Conservation (phyloP, 2,888 invertebrate species). For the Ecdyonurus torrentis region DNA sequence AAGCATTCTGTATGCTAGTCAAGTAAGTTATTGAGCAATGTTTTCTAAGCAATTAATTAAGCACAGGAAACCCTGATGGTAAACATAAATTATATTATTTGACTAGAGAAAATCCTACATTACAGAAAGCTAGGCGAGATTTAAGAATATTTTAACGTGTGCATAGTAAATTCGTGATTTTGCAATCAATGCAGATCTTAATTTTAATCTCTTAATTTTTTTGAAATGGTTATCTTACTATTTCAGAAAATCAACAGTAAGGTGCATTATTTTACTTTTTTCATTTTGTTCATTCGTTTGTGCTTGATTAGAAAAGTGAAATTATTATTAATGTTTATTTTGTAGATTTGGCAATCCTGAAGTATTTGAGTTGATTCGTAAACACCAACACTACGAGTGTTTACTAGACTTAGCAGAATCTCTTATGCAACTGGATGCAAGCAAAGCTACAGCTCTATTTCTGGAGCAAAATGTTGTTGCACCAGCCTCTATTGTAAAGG, state of each 20-base stretch:
- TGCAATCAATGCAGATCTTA: too few species aligned
- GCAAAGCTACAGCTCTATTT: conserved; percentile 27
- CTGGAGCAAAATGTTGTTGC: conserved; percentile 27
- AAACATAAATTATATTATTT: too few species aligned
- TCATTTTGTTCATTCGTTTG: too few species aligned
- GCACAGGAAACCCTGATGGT: too few species aligned
- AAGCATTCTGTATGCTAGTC: conserved; percentile 78
- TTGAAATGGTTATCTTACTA: background rate
- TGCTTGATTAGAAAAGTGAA: too few species aligned
- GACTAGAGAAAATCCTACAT: too few species aligned
- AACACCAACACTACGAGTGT: conserved; percentile 28
- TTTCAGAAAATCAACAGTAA: background rate
- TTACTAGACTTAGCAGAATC: conserved; percentile 29
- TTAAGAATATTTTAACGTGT: too few species aligned
- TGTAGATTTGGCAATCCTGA: conserved; percentile 17
- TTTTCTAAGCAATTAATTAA: too few species aligned
- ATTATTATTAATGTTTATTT: too few species aligned
- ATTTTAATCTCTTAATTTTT: conserved; percentile 2
- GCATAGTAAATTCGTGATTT: too few species aligned
- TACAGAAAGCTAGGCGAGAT: too few species aligned
- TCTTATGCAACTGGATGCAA: conserved; percentile 29
- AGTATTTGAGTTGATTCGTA: conserved; percentile 31
- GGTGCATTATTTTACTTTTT: too few species aligned
- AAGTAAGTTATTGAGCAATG: conserved; percentile 47
- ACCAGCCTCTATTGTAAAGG: conserved; percentile 28